phyloP scores from a whole-genome alignment of 2,797 vertebrate genomes.

The Bufotes viridis region DNA sequence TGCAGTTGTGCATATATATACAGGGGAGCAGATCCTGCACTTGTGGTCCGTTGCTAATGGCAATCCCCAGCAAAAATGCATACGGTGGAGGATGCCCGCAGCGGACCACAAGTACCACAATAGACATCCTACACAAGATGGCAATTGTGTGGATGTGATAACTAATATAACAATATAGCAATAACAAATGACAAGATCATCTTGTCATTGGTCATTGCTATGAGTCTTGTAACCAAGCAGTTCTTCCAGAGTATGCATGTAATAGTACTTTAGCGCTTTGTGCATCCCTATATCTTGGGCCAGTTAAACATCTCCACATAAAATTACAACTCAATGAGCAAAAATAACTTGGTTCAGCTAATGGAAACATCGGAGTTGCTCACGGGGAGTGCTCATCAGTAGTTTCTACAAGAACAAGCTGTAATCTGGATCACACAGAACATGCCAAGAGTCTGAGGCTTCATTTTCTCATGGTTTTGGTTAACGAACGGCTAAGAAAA shows the following conservation, averaged over 20 bases:
- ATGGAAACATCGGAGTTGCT: neutral
- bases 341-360: conserved; percentile 11
- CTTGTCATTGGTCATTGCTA: too few relatives aligned
- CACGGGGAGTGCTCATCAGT: neutral
- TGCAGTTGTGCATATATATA: too few relatives aligned
- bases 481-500: conserved; percentile 39
- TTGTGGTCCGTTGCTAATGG: too few relatives aligned
- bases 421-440: conserved; percentile 18
- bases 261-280: neutral
- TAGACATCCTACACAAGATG: too few relatives aligned
- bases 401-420: conserved; percentile 31
- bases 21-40: too few relatives aligned
- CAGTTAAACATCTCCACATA: neutral
- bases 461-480: conserved; percentile 32
- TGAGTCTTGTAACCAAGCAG: neutral
- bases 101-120: too few relatives aligned
- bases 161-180: too few relatives aligned
- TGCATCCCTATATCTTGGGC: neutral
- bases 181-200: too few relatives aligned
- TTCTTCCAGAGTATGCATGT: neutral
- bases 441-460: conserved; percentile 31
- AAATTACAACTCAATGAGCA: neutral
- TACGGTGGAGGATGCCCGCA: too few relatives aligned
- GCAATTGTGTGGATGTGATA: too few relatives aligned
- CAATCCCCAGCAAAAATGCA: too few relatives aligned